phyloP scores from a whole-genome alignment of 2,888 invertebrate genomes.

The Leptogaster cylindrica region DNA sequence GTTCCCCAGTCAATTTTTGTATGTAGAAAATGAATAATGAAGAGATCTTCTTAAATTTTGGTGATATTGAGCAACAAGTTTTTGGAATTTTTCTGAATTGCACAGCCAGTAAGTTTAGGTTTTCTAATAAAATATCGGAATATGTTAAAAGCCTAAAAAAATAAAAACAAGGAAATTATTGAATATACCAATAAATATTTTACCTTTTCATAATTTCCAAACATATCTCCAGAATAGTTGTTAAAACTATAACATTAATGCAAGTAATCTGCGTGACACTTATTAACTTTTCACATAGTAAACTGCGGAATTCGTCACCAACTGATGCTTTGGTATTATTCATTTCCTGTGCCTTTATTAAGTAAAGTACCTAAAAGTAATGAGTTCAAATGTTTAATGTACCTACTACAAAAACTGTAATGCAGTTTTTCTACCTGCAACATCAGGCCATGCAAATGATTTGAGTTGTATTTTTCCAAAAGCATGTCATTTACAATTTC shows the following conservation, averaged over 20 bases:
- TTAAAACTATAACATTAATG: too few relatives aligned
- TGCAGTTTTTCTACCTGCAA: constrained; percentile 50
- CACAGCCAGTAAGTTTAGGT: not conserved
- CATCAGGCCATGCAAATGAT: constrained; percentile 54
- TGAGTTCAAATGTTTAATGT: too few relatives aligned
- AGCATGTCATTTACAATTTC: not conserved
- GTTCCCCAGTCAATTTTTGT: too few relatives aligned
- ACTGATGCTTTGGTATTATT: too few relatives aligned
- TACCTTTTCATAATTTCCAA: constrained; percentile 11
- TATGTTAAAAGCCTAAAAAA: constrained; percentile 6
- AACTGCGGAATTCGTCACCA: too few relatives aligned
- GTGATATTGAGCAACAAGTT: not conserved
- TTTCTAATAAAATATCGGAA: not conserved
- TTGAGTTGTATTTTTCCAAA: constrained; percentile 45
- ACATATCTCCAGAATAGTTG: constrained; percentile 4
- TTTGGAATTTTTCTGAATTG: not conserved
- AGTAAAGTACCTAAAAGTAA: constrained; percentile 12
- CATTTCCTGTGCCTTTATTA: not conserved
- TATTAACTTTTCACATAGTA: too few relatives aligned
- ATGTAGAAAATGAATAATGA: too few relatives aligned
- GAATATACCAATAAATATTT: not conserved
- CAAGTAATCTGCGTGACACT: too few relatives aligned
- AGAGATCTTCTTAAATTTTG: not conserved
- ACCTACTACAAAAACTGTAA: too few relatives aligned
- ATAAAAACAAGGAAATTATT: not conserved